Base-by-base conservation (phyloP, 2,113 vertebrate species). In the Ranitomeya variabilis region DNA sequence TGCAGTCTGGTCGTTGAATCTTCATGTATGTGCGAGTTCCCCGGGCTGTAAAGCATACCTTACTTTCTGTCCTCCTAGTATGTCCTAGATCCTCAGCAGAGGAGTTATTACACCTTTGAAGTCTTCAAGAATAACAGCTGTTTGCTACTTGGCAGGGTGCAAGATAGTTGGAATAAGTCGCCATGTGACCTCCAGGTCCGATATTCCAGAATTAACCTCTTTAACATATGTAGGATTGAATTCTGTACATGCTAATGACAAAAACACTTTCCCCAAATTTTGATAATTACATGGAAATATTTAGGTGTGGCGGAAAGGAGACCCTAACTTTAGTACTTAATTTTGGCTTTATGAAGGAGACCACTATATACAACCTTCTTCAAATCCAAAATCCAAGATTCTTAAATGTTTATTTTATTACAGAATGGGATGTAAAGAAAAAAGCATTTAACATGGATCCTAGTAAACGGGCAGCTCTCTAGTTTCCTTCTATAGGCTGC, bases 81-180 rank as follows among this genome's bases (percentile, higher is more conserved):
- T 74, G 26, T 85, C 13, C 11, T 23, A 54, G 64, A 69, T 45
- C 60, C 37, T 83, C 18, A 15, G 81, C 15, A 26, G 79, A 67
- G 26, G 21, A 84, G 64, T 51, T 7, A 60, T 60, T 15, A 60
- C 69, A 26, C 71, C 71, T 86, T 74, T 86, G 84, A 74, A 59
- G 69, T 86, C 23, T 76, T 69, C 69, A 86, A 55, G 64, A 84
- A 84, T 84, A 84, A 84, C 82, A 69, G 81, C 81, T 83, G 81
- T 83, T 52, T 83, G 62, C 62, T 83, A 51, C 62, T 64, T 83
- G 62, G 82, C 82, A 84, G 82, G 82, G 51, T 84, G 82, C 45
- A 69, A 23, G 21, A 67, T 23, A 26, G 45, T 31, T 54, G 14
- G 37, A 84, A 84, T 69, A 55, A 71, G 64, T 71, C 26, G 80